Base-by-base conservation (phyloP, 2,113 vertebrate species). In the Chaetops frenatus region DNA sequence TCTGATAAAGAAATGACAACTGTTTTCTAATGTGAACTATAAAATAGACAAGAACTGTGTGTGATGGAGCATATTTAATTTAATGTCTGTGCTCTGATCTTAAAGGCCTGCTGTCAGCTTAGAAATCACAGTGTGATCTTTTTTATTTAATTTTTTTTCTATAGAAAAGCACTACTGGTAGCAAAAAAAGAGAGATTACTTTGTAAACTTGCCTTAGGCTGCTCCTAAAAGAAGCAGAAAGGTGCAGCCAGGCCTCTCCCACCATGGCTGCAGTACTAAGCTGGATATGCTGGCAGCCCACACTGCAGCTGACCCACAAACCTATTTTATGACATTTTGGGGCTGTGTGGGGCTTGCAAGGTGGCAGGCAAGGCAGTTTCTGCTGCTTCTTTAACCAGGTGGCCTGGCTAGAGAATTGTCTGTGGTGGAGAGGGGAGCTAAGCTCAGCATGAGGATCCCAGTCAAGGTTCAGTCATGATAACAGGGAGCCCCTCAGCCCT, bases 251-350 rank as follows among this genome's bases (percentile, higher is more conserved):
- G 74, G 53, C 44, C 61, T 96, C 29, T 95, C 77, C 86, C 57
- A 79, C 73, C 57, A 71, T 84, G 80, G 60, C 69, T 86, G 72
- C 42, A 11, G 60, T 23, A 25, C 86, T 71, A 66, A 92, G 82
- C 47, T 89, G 77, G 61, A 60, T 87, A 6, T 40, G 53, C 77
- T 1, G 2, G 22, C 77, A 95, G 77, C 81, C n/a, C 89, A 62
- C 91, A 79, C 25, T 48, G 91, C 93, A 92, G 65, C 94, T 97
- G 94, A 81, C 95, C 94, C 94, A 94, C 70, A 97, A 95, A 97
- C 94, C 96, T 85, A 92, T 82, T 96, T 97, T 48, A 21, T 81
- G 79, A 85, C 40, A 79, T 92, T 95, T 92, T 60, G 83, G 86
- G 94, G 82, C 86, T 9, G 3, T 93, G 42, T 83, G 77, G 69